Conservation (phyloP, 1,140 invertebrate species). For the Tenebrio molitor region DNA sequence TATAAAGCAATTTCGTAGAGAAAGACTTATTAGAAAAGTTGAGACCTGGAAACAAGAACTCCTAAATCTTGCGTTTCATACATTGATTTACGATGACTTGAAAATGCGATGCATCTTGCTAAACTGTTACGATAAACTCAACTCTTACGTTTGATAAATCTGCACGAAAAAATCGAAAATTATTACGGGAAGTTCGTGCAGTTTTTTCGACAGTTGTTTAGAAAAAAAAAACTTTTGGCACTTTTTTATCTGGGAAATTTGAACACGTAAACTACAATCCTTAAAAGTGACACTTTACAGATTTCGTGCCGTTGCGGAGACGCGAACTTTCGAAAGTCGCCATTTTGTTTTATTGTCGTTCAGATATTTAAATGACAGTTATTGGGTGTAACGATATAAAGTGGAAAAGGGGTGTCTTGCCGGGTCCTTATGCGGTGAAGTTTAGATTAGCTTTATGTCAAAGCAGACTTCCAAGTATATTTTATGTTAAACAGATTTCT, state of each 20-base stretch:
- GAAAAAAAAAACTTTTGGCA: constrained; percentile 10
- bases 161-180: constrained; percentile 33
- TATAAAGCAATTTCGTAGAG: constrained; percentile 35
- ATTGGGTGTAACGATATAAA: constrained; percentile 45
- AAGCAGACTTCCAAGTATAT: constrained; percentile 24
- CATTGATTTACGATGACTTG: constrained; percentile 36
- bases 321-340: constrained; percentile 36
- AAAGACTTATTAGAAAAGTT: constrained; percentile 41
- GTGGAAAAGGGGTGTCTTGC: constrained; percentile 41
- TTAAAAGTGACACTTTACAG: constrained; percentile 43
- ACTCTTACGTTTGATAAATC: constrained; percentile 39
- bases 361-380: constrained; percentile 49
- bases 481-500: constrained; percentile 21
- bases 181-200: constrained; percentile 8
- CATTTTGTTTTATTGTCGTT: constrained; percentile 48
- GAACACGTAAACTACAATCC: constrained; percentile 26
- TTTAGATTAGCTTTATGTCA: constrained; percentile 46
- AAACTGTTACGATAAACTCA: constrained; percentile 39
- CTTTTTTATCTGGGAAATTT: constrained; percentile 38
- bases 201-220: constrained; percentile 22
- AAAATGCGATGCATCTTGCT: constrained; percentile 38
- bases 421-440: constrained; percentile 41
- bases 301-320: constrained; percentile 36
- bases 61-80: constrained; percentile 40
- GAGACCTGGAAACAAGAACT: constrained; percentile 33